Percentiles rank a stretch among this genome's conserved stretches.
Evolutionary conservation across 2,888 invertebrate species (phyloP).

Genomic region (Nyleta sp.): DNA sequence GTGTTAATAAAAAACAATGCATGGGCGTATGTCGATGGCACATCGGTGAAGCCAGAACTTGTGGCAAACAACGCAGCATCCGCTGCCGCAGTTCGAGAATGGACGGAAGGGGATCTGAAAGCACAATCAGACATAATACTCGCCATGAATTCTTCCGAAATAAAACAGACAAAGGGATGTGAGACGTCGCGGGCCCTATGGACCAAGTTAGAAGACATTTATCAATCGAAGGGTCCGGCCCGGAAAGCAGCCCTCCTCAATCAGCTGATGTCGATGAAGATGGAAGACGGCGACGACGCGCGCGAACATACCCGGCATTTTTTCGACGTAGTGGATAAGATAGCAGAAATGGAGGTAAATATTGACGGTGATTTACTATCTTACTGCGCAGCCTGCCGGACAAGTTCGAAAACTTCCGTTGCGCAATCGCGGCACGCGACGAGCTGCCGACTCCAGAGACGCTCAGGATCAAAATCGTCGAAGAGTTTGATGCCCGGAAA

Average conservation of each 20-base stretch:
- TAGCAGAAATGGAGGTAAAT: neutral
- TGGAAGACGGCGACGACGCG: neutral
- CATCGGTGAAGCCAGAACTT: neutral
- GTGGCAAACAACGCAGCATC: neutral
- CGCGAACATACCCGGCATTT: neutral
- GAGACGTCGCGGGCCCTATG: slow-evolving; percentile 26
- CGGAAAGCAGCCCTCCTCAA: slow-evolving; percentile 37
- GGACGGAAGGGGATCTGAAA: slow-evolving; percentile 1
- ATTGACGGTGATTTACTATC: neutral
- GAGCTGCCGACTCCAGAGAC: neutral
- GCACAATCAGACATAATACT: slow-evolving; percentile 22
- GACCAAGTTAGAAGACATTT: slow-evolving; percentile 20
- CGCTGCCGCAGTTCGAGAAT: neutral
- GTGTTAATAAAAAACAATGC: slow-evolving; percentile 3
- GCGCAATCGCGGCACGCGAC: neutral
- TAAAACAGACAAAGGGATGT: slow-evolving; percentile 28
- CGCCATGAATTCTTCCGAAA: slow-evolving; percentile 20
- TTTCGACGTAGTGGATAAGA: neutral
- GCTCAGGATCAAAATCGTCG: neutral
- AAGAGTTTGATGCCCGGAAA: neutral
- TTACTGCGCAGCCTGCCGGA: neutral
- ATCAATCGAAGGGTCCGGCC: neutral
- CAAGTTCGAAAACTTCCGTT: neutral
- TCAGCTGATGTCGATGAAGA: neutral
- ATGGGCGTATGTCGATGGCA: neutral